Evolutionary conservation across 64 coral and sea anemone species (phyloP).

Genomic region (Montipora cactus): DNA sequence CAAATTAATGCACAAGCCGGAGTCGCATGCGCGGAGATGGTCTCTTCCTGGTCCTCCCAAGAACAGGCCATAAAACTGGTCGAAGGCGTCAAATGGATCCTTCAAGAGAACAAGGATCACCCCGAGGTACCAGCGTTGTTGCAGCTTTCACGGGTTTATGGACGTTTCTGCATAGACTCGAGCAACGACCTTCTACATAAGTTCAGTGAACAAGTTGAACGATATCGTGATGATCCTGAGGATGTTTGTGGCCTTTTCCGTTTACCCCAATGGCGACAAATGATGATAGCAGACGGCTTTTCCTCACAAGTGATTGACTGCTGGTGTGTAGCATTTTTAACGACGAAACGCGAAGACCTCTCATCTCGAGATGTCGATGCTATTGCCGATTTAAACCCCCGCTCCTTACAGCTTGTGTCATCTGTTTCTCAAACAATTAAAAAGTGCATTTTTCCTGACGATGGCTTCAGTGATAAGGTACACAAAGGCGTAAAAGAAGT

Average conservation of each 20-base stretch:
- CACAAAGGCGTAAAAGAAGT: background rate
- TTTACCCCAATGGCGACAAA: slow-evolving; percentile 30
- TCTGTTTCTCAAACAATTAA: background rate
- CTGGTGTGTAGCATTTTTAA: slow-evolving; percentile 47
- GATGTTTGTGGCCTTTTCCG: slow-evolving; percentile 2
- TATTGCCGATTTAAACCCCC: slow-evolving; percentile 39
- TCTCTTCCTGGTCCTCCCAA: background rate
- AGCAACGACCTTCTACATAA: background rate
- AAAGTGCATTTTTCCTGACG: background rate
- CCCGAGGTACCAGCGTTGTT: background rate
- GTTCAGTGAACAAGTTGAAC: background rate
- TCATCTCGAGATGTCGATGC: slow-evolving; percentile 51
- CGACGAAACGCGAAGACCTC: background rate
- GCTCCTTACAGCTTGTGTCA: background rate
- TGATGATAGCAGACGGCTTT: slow-evolving; percentile 35
- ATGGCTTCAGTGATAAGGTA: background rate
- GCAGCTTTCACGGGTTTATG: background rate
- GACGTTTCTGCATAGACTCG: background rate
- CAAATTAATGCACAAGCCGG: background rate
- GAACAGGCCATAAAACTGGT: background rate
- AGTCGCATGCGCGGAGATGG: background rate
- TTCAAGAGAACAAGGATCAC: background rate
- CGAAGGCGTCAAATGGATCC: background rate
- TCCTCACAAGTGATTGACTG: background rate
- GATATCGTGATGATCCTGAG: background rate